Percentiles rank a stretch among this genome's conserved stretches.
phyloP scores from a whole-genome alignment of 2,113 vertebrate species.

The Erythrolamprus reginae region DNA sequence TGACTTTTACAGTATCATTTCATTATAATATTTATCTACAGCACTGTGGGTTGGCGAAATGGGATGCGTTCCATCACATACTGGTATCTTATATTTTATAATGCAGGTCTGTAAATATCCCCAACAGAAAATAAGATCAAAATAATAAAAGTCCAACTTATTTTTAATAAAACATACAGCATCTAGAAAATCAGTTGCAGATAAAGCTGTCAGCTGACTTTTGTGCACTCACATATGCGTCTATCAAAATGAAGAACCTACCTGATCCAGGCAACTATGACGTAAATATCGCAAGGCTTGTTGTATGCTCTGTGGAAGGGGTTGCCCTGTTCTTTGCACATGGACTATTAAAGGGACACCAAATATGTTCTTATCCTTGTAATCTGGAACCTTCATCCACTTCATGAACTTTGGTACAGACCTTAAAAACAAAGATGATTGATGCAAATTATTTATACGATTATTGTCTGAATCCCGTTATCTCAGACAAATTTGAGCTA shows the following conservation, averaged over 20 bases:
- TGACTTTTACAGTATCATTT: background rate
- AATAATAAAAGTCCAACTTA: background rate
- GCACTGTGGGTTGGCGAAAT: background rate
- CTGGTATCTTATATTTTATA: background rate
- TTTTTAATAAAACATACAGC: background rate
- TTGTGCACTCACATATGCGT: background rate
- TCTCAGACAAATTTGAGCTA: background rate
- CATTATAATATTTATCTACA: background rate
- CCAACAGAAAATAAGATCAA: slow-evolving; percentile 4
- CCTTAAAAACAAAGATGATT: slow-evolving; percentile 66
- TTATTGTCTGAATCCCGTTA: background rate
- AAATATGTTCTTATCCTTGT: slow-evolving; percentile 94
- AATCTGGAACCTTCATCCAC: slow-evolving; percentile 96
- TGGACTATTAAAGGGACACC: slow-evolving; percentile 95
- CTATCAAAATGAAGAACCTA: slow-evolving; percentile 45
- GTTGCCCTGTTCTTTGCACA: slow-evolving; percentile 92
- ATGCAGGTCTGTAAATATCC: background rate
- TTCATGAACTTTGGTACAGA: slow-evolving; percentile 98
- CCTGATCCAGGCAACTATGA: slow-evolving; percentile 93
- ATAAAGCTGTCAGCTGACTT: background rate
- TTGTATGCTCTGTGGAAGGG: slow-evolving; percentile 91
- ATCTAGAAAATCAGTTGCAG: background rate
- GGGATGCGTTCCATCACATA: background rate
- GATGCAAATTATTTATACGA: background rate
- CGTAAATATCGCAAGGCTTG: slow-evolving; percentile 88